Evolutionary conservation across 2,888 invertebrate species (phyloP).

Genomic region (Rhingia rostrata): DNA sequence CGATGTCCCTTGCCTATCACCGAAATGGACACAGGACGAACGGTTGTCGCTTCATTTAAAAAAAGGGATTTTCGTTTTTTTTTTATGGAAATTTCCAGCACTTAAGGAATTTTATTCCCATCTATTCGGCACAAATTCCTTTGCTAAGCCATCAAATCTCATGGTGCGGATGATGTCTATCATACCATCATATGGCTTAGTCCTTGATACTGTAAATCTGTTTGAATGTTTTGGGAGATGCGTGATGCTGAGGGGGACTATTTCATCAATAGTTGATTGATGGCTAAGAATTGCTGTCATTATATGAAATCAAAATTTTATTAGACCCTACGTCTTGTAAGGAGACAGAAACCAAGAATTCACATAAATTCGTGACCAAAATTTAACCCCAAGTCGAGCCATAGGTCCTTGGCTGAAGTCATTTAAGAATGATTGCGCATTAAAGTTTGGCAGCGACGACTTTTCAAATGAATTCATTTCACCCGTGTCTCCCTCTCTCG

Average conservation of each 20-base stretch:
- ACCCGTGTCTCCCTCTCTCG: constrained; percentile 1
- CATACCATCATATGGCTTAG: no score
- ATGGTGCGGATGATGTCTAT: no score
- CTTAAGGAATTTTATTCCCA: not conserved
- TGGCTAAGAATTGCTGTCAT: no score
- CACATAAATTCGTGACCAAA: not conserved
- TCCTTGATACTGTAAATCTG: no score
- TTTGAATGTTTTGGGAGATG: no score
- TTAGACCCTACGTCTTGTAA: no score
- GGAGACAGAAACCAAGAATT: no score
- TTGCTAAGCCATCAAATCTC: no score
- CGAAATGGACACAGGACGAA: constrained; percentile 8
- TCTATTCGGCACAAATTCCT: no score
- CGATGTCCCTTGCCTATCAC: not conserved
- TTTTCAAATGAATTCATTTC: not conserved
- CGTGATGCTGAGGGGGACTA: no score
- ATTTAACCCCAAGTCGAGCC: not conserved
- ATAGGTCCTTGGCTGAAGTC: not conserved
- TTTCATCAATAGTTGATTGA: no score
- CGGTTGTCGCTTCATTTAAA: not conserved
- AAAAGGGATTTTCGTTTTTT: not conserved
- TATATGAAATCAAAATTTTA: no score
- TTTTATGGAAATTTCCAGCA: not conserved
- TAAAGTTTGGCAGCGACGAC: not conserved
- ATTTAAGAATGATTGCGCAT: constrained; percentile 9